Evolutionary conservation across 2,113 vertebrate genomes (phyloP), one percentile per base, ranked within the genome.

Genomic region (Rhinogobius similis): DNA sequence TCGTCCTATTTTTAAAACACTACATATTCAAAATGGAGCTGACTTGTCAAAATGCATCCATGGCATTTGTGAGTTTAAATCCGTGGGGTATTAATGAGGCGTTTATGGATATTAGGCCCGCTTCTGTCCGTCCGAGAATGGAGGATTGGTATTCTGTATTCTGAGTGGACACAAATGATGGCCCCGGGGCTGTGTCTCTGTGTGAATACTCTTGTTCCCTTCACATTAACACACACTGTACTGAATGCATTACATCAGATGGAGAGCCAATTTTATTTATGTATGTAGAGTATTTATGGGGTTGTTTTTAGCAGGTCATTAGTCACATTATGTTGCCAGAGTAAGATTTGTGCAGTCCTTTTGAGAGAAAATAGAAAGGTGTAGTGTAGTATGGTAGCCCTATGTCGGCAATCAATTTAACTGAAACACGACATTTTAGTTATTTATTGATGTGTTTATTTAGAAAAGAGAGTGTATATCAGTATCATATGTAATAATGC

Each of bases 31-130:
- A 76, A 58, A 27, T 26, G 55, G 73, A 68, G 62, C 72, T 50
- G 50, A 58, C 53, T 83, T 55, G 67, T 81, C 67, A 80, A 68
- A 84, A 80, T 36, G 67, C 73, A 38, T 62, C 21, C 66, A 53
- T 52, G 43, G 68, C 65, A 70, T 77, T 84, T 86, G 75, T 52
- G 64, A 83, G 78, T 73, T 39, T 62, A 68, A 39, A 27, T 68
- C 52, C 62, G 56, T 56, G 41, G 52, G 41, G 63, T 70, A 73
- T 84, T 75, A 88, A 75, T 73, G 77, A 82, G 70, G 74, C 72
- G 67, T 72, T 78, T 82, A 69, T 69, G 81, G 78, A 80, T 76
- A 73, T 83, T 79, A 78, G 41, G 23, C 44, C 16, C 72, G 69
- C 59, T 75, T 81, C 63, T 43, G 39, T 43, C 43, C 26, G 32